A percentile compares a stretch with the other conserved stretches of the same genome.
These are phyloP conservation scores for Pygoscelis adeliae DNA, from an alignment of 2,113 vertebrate species.

Conservation along the genomic window DNA sequence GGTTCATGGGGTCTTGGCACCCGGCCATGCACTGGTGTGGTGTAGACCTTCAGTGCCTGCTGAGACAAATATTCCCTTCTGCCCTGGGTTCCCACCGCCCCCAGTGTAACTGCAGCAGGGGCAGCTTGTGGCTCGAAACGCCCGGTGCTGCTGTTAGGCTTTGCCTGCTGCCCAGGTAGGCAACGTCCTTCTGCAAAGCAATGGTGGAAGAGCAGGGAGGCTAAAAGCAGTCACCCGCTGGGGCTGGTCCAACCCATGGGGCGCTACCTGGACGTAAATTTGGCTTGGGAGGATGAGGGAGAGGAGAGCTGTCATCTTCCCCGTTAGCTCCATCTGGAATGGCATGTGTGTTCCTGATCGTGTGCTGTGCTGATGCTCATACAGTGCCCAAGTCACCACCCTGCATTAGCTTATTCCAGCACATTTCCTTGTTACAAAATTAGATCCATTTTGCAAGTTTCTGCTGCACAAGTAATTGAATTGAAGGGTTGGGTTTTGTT, in stretches of 20 bases:
- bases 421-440: conserved; percentile 4
- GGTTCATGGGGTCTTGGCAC: neutral
- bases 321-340: neutral
- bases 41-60: neutral
- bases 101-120: neutral
- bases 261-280: neutral
- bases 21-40: rapidly evolving
- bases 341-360: rapidly evolving
- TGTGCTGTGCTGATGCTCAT: neutral
- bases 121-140: neutral
- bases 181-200: neutral
- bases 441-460: conserved; percentile 31
- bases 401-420: conserved; percentile 31
- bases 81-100: neutral
- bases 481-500: neutral
- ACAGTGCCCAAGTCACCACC: neutral
- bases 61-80: rapidly evolving
- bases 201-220: neutral
- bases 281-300: neutral
- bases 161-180: neutral
- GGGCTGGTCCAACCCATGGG: neutral
- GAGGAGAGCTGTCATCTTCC: neutral
- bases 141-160: neutral
- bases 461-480: conserved; percentile 8
- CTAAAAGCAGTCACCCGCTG: neutral